Conservation (phyloP, 1,140 invertebrate species). For the Acromyrmex heyeri region DNA sequence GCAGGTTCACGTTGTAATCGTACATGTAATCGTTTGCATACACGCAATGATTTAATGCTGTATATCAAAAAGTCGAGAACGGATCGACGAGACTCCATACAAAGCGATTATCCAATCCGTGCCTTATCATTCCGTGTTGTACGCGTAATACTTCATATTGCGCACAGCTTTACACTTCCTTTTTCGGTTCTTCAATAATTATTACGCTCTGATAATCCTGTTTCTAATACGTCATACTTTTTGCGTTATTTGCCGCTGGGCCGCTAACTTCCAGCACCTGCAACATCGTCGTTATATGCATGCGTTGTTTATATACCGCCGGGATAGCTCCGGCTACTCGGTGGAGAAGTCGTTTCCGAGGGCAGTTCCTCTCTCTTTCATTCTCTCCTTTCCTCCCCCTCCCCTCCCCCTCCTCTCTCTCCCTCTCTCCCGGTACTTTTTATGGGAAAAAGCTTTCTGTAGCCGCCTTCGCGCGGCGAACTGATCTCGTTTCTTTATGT, state of each 20-base stretch:
- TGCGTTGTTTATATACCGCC: conserved; percentile 40
- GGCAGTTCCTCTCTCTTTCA: conserved; percentile 26
- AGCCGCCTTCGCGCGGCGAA: conserved; percentile 1
- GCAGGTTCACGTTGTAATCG: background rate
- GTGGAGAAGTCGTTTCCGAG: conserved; percentile 48
- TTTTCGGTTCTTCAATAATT: conserved; percentile 42
- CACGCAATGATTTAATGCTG: background rate
- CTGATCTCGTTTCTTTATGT: conserved; percentile 54
- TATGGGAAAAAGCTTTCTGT: conserved; percentile 58
- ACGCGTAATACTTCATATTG: background rate
- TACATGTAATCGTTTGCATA: background rate
- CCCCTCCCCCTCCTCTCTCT: background rate
- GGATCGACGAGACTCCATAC: background rate
- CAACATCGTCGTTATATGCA: conserved; percentile 42
- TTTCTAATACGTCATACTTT: conserved; percentile 11
- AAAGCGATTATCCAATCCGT: conserved; percentile 18
- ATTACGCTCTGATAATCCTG: conserved; percentile 47
- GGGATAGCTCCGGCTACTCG: conserved; percentile 30
- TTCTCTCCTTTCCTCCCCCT: background rate
- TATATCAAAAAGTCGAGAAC: background rate
- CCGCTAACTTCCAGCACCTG: conserved; percentile 29
- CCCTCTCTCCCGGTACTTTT: conserved; percentile 15
- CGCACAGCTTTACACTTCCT: background rate
- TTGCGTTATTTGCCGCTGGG: conserved; percentile 20
- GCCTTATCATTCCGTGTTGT: conserved; percentile 13